Conservation (phyloP, 2,888 invertebrate species). For the Ptilodon capucinus region DNA sequence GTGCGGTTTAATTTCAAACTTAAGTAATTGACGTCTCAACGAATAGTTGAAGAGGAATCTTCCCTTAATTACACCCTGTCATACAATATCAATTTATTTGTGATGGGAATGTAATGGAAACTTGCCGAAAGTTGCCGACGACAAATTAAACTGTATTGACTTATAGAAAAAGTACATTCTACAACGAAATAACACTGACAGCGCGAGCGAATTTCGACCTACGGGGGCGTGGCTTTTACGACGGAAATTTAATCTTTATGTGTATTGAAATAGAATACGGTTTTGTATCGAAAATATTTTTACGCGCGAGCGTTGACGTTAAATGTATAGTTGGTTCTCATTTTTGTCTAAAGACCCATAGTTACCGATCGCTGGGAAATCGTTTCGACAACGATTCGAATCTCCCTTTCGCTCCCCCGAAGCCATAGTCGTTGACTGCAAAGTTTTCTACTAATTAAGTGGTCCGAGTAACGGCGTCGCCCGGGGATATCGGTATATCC, state of each 20-base stretch:
- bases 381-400: slow-evolving; percentile 2
- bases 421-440: slow-evolving; percentile 39
- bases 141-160: not conserved
- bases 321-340: too few species aligned
- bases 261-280: too few species aligned
- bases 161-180: not conserved
- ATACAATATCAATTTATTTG: slow-evolving; percentile 12
- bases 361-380: not conserved
- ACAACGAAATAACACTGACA: too few species aligned
- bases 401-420: slow-evolving; percentile 13
- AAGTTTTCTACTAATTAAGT: slow-evolving; percentile 60
- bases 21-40: slow-evolving; percentile 40
- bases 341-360: not conserved
- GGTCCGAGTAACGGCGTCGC: slow-evolving; percentile 29
- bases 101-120: not conserved
- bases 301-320: too few species aligned
- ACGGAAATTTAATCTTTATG: too few species aligned
- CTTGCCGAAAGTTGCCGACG: not conserved
- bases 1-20: slow-evolving; percentile 44
- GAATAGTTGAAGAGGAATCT: slow-evolving; percentile 41
- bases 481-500: slow-evolving; percentile 15
- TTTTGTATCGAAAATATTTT: too few species aligned
- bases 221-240: too few species aligned
- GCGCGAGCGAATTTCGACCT: too few species aligned
- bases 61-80: slow-evolving; percentile 24